Evolutionary conservation across 2,113 vertebrate genomes (phyloP).

Genomic region (Abramis brama): DNA sequence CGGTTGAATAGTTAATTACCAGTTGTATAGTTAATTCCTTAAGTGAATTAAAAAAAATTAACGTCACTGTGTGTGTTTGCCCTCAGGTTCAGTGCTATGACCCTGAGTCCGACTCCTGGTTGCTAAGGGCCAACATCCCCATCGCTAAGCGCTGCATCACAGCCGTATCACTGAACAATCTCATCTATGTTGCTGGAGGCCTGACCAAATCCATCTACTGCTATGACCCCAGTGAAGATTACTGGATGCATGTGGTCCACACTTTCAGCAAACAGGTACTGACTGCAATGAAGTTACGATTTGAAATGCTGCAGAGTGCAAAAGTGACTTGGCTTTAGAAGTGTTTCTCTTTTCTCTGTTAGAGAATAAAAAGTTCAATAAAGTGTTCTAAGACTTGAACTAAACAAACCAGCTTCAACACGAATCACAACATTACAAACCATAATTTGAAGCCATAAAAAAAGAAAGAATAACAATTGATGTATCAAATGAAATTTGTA

Average conservation of each 20-base stretch:
- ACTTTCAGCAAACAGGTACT: conserved; percentile 94
- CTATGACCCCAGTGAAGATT: conserved; percentile 94
- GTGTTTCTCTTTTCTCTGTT: not conserved
- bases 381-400: not conserved
- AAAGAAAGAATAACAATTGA: too few relatives aligned
- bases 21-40: not conserved
- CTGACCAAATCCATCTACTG: conserved; percentile 96
- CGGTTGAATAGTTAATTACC: not conserved
- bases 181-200: conserved; percentile 96
- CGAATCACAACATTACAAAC: too few relatives aligned
- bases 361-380: not conserved
- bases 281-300: not conserved
- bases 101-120: conserved; percentile 88
- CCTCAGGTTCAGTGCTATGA: conserved; percentile 96
- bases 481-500: too few relatives aligned
- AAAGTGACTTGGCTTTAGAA: not conserved
- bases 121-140: conserved; percentile 93
- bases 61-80: conserved; percentile 23
- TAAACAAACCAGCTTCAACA: too few relatives aligned
- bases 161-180: conserved; percentile 92
- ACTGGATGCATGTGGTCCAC: conserved; percentile 97
- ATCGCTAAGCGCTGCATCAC: conserved; percentile 98
- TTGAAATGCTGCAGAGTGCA: not conserved
- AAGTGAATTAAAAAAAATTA: not conserved
- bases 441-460: too few relatives aligned